phyloP scores from a whole-genome alignment of 2,888 invertebrate genomes.

The Ennomos quercinarius region DNA sequence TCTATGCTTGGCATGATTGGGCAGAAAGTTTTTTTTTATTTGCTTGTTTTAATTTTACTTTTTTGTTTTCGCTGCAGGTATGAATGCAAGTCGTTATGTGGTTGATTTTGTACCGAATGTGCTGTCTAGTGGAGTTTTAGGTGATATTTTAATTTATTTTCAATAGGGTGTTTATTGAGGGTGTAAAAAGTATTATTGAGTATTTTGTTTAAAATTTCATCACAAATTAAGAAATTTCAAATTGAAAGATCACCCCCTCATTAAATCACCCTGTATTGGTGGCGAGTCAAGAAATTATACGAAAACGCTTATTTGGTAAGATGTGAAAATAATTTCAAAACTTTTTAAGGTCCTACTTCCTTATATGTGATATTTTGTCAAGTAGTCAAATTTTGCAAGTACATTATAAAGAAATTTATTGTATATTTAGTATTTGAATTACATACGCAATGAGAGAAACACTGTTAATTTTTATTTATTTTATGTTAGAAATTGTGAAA shows the following conservation, averaged over 20 bases:
- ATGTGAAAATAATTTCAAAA: constrained; percentile 7
- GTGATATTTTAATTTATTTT: constrained; percentile 43
- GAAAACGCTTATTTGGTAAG: constrained; percentile 24
- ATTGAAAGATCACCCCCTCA: too few species aligned
- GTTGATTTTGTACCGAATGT: constrained; percentile 63
- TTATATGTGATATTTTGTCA: constrained; percentile 39
- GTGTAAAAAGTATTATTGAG: neutral
- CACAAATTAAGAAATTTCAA: too few species aligned
- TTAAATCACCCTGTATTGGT: neutral
- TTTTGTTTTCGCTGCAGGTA: constrained; percentile 72
- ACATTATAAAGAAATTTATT: constrained; percentile 8
- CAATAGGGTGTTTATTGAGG: neutral
- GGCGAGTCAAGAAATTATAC: constrained; percentile 17
- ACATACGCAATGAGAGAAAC: constrained; percentile 2
- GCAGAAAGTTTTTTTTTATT: constrained; percentile 25
- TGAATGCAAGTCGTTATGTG: constrained; percentile 82
- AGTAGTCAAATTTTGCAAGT: constrained; percentile 17
- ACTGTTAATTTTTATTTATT: constrained; percentile 15
- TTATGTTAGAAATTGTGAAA: constrained; percentile 14
- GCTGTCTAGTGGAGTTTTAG: constrained; percentile 56
- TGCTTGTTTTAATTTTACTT: constrained; percentile 46
- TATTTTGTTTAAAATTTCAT: neutral
- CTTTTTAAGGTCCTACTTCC: constrained; percentile 26
- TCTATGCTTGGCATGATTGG: too few species aligned
- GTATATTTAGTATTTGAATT: constrained; percentile 8